These are phyloP conservation scores for Stomatorhinus walkeri DNA, from an alignment of 2,797 vertebrate species.

Conservation along the genomic window DNA sequence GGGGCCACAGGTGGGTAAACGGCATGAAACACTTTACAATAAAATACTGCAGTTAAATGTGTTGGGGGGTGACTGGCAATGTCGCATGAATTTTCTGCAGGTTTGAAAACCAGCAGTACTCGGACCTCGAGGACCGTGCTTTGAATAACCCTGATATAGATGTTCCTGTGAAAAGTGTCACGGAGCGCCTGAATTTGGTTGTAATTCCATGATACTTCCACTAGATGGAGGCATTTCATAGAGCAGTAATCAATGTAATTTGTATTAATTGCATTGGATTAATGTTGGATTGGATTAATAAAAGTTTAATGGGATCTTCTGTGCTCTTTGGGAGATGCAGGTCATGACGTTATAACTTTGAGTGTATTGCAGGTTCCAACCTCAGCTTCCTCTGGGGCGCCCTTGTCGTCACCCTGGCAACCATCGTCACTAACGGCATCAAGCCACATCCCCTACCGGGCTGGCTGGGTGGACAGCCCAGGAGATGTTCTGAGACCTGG, in stretches of 20 bases:
- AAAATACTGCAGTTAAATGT: neutral
- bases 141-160: neutral
- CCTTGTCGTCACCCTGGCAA: slow-evolving; percentile 39
- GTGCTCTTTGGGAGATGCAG: neutral
- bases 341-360: neutral
- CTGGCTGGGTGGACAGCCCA: slow-evolving; percentile 47
- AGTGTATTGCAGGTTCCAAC: slow-evolving; percentile 31
- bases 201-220: neutral
- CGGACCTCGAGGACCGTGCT: too few species aligned
- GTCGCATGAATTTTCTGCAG: neutral
- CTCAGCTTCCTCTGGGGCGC: slow-evolving; percentile 48
- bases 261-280: neutral
- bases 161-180: neutral
- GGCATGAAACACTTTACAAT: neutral
- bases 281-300: neutral
- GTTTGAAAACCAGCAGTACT: too few species aligned
- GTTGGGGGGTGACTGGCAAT: neutral
- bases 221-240: neutral
- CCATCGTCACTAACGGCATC: slow-evolving; percentile 46
- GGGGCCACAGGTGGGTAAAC: neutral
- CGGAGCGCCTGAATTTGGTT: neutral
- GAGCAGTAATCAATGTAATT: neutral
- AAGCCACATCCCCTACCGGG: slow-evolving; percentile 37
- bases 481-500: neutral
- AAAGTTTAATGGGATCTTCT: neutral